Percentiles rank a stretch among this genome's conserved stretches.
Conservation (phyloP, 2,797 vertebrate species). For the Tadarida brasiliensis region DNA sequence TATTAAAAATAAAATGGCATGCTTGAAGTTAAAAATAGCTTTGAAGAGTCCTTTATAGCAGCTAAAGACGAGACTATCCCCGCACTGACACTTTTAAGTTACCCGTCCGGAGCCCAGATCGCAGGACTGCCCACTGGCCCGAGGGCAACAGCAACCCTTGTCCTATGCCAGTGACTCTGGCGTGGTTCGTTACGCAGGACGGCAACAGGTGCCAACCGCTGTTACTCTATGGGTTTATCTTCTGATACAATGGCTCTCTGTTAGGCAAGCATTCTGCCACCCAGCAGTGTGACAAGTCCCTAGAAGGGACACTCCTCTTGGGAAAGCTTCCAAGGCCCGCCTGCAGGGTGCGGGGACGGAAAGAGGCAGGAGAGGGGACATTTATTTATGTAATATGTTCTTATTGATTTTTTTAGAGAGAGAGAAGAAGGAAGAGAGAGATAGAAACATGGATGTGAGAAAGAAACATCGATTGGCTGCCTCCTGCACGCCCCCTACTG, state of each 20-base stretch:
- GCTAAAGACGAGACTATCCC: background rate
- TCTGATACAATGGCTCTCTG: background rate
- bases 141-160: rapidly evolving
- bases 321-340: background rate
- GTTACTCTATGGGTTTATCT: background rate
- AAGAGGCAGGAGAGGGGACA: background rate
- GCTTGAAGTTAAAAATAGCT: background rate
- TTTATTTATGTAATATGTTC: too few relatives aligned
- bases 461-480: too few relatives aligned
- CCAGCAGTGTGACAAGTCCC: background rate
- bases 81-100: too few relatives aligned
- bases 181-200: background rate
- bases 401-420: too few relatives aligned
- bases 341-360: rapidly evolving
- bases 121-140: background rate
- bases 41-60: background rate
- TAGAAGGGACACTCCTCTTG: background rate
- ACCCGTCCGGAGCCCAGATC: background rate
- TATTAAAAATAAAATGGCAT: background rate
- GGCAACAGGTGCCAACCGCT: background rate
- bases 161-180: background rate
- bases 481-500: too few relatives aligned
- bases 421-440: too few relatives aligned
- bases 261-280: background rate
- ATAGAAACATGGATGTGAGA: too few relatives aligned